A percentile compares a stretch with the other conserved stretches of the same genome.
Conservation (phyloP, 2,113 vertebrate species). For the Chloebia gouldiae region DNA sequence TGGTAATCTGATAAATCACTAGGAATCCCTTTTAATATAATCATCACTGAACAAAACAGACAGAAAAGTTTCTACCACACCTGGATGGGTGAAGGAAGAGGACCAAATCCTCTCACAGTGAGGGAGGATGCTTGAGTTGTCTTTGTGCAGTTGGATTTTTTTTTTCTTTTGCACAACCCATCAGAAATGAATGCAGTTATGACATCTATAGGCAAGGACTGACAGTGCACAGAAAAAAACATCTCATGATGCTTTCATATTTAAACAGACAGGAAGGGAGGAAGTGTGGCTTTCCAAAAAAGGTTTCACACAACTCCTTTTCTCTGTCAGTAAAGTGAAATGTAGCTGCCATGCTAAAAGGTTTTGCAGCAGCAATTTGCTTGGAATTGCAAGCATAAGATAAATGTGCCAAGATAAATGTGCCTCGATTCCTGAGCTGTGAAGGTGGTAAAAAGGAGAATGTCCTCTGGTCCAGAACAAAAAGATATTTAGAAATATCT, state of each 20-base stretch:
- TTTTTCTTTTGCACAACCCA: background rate
- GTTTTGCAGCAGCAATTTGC: constrained; percentile 59
- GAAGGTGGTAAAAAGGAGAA: constrained; percentile 56
- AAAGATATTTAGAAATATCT: constrained; percentile 39
- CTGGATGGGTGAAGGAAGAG: background rate
- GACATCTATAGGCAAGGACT: background rate
- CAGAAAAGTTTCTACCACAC: background rate
- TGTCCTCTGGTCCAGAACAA: constrained; percentile 23
- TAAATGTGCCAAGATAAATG: constrained; percentile 59
- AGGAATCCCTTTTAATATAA: background rate
- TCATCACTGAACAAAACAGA: background rate
- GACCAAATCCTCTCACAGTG: background rate
- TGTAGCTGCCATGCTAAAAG: constrained; percentile 58
- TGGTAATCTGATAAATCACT: background rate
- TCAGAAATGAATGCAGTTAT: background rate
- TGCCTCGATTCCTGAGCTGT: constrained; percentile 44
- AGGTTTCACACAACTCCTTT: constrained; percentile 50
- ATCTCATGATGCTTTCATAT: constrained; percentile 17
- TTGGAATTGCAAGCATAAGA: constrained; percentile 61
- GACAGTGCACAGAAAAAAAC: background rate
- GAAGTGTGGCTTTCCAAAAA: constrained; percentile 36
- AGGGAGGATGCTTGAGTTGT: background rate
- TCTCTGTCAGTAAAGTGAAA: constrained; percentile 57
- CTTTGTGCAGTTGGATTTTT: background rate
- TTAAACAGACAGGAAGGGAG: constrained; percentile 30